Conservation (phyloP, 92 coral and sea anemone species). For the Umimayanthus kanabou region DNA sequence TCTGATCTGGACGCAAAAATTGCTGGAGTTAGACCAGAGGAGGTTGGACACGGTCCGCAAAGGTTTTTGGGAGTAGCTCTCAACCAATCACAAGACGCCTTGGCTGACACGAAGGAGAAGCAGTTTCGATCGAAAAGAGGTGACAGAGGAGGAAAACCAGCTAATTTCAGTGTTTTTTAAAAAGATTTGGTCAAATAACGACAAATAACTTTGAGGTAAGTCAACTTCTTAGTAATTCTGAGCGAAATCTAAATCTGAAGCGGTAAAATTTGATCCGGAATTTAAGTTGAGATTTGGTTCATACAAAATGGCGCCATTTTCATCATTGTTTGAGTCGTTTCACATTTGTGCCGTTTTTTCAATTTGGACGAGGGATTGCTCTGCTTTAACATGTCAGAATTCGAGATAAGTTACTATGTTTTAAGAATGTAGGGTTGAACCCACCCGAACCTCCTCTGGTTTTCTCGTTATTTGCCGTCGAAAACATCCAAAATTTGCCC, state of each 20-base stretch:
- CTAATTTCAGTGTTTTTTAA: neutral
- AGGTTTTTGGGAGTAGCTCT: neutral
- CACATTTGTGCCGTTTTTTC: neutral
- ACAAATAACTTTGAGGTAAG: neutral
- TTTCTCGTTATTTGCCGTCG: slow-evolving; percentile 3
- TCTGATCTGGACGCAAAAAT: neutral
- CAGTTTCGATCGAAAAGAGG: neutral
- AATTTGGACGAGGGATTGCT: neutral
- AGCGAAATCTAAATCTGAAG: neutral
- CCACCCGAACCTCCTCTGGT: neutral
- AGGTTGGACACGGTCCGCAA: neutral
- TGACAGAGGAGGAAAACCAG: neutral
- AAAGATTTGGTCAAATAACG: neutral
- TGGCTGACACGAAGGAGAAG: neutral
- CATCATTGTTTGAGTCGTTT: neutral
- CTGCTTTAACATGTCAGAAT: slow-evolving; percentile 6
- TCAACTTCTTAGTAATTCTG: neutral
- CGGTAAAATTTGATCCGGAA: neutral
- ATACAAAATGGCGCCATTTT: neutral
- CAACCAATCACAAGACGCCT: neutral
- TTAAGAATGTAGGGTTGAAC: neutral
- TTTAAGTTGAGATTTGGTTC: neutral
- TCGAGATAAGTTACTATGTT: neutral
- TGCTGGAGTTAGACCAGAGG: slow-evolving; percentile 14
- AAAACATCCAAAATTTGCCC: slow-evolving; percentile 7